phyloP scores from a whole-genome alignment of 2,888 invertebrate species.

The Drosophila lacicola region DNA sequence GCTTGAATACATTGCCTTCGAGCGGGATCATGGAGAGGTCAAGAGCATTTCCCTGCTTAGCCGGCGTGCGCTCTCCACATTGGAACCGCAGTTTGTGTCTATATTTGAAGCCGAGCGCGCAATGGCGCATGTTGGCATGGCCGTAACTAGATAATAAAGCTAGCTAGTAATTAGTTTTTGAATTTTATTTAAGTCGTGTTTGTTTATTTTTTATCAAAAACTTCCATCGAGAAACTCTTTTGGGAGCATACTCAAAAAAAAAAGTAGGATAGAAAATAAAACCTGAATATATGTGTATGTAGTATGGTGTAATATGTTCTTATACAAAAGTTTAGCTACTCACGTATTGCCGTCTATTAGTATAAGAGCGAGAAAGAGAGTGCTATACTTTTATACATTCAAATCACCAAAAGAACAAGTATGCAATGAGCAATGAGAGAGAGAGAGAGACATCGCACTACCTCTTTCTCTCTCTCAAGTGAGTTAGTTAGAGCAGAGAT shows the following conservation, averaged over 20 bases:
- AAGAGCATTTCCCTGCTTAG: slow-evolving; percentile 87
- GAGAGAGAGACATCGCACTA: neutral
- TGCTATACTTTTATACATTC: too few relatives aligned
- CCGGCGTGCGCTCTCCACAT: slow-evolving; percentile 87
- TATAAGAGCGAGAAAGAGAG: neutral
- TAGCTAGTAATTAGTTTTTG: slow-evolving; percentile 1
- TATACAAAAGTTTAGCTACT: too few relatives aligned
- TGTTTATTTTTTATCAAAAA: neutral
- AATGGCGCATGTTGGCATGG: slow-evolving; percentile 51
- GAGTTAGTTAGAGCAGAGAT: too few relatives aligned
- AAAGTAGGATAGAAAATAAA: neutral
- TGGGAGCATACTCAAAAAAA: neutral
- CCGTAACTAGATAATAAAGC: slow-evolving; percentile 38
- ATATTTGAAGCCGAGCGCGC: slow-evolving; percentile 62
- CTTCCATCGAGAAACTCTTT: too few relatives aligned
- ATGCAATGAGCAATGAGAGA: neutral
- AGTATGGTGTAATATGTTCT: too few relatives aligned
- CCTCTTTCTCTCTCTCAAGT: too few relatives aligned
- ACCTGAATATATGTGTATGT: neutral
- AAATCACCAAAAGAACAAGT: too few relatives aligned
- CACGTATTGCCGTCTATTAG: too few relatives aligned
- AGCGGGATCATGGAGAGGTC: slow-evolving; percentile 88
- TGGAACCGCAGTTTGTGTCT: slow-evolving; percentile 83
- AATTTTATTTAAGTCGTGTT: neutral
- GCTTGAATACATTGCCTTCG: slow-evolving; percentile 90